Percentiles rank a stretch among this genome's conserved stretches.
phyloP scores from a whole-genome alignment of 1,140 invertebrate genomes.

The Scaptomyza pallida region DNA sequence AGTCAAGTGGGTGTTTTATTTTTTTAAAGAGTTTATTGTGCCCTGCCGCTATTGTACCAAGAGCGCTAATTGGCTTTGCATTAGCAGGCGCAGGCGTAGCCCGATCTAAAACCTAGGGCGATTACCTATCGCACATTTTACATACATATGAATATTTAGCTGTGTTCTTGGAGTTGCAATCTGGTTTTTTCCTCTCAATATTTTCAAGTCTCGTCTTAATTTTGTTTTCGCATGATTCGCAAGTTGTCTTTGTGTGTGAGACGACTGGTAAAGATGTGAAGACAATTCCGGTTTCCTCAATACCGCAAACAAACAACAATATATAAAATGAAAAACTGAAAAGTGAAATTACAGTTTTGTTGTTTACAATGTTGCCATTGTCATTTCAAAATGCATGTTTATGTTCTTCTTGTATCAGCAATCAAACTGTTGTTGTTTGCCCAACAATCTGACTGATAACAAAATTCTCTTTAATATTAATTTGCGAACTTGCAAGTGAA shows the following conservation, averaged over 20 bases:
- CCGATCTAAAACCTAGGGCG: constrained; percentile 4
- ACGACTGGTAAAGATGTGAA: constrained; percentile 56
- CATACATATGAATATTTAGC: constrained; percentile 8
- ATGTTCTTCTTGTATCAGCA: constrained; percentile 54
- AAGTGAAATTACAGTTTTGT: constrained; percentile 52
- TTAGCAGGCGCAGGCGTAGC: constrained; percentile 55
- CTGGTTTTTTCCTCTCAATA: constrained; percentile 71
- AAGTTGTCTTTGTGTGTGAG: constrained; percentile 29
- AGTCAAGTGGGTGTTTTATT: constrained; percentile 33
- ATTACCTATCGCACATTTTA: neutral
- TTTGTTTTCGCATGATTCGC: constrained; percentile 57
- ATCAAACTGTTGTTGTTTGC: constrained; percentile 35
- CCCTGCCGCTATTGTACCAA: constrained; percentile 4
- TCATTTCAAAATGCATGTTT: constrained; percentile 33
- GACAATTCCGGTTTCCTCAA: constrained; percentile 65
- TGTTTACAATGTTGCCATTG: neutral
- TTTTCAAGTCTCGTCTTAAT: constrained; percentile 34
- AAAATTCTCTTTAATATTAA: neutral
- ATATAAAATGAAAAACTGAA: constrained; percentile 40
- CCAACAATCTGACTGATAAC: neutral
- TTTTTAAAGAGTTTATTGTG: constrained; percentile 31
- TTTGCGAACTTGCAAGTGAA: neutral
- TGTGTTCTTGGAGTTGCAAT: constrained; percentile 40
- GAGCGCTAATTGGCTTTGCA: constrained; percentile 52
- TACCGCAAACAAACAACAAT: constrained; percentile 21